Evolutionary conservation across 2,797 vertebrate genomes (phyloP).

Genomic region (Sebastes taczanowskii): DNA sequence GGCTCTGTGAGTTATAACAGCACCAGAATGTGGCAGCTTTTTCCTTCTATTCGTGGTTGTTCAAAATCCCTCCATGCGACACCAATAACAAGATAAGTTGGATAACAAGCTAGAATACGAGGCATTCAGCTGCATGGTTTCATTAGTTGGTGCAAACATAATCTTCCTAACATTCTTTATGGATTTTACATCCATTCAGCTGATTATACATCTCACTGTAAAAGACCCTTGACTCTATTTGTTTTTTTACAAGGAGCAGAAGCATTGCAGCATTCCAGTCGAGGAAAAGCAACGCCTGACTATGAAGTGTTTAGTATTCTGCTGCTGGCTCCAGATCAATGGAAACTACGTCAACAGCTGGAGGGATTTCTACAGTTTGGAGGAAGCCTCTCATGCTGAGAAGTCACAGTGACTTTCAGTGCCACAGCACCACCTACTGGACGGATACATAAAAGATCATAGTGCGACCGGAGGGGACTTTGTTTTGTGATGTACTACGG

Average conservation of each 20-base stretch:
- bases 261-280: slow-evolving; percentile 39
- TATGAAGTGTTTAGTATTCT: slow-evolving; percentile 66
- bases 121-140: background rate
- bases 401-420: slow-evolving; percentile 16
- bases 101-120: slow-evolving; percentile 3
- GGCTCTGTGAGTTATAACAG: background rate
- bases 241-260: background rate
- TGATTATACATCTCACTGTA: background rate
- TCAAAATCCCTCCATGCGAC: background rate
- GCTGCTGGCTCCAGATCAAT: slow-evolving; percentile 62
- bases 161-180: slow-evolving; percentile 28
- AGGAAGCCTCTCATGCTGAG: slow-evolving; percentile 35
- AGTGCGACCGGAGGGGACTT: background rate
- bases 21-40: background rate
- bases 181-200: slow-evolving; percentile 13
- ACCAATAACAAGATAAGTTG: background rate
- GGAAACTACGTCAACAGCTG: slow-evolving; percentile 70
- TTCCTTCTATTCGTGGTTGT: background rate
- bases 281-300: slow-evolving; percentile 20
- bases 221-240: background rate
- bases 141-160: background rate
- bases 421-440: slow-evolving; percentile 77
- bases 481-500: background rate
- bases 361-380: slow-evolving; percentile 69
- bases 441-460: slow-evolving; percentile 21